These are phyloP conservation scores for Papilio polyxenes DNA, from an alignment of 1,140 invertebrate genomes.

Conservation along the genomic window DNA sequence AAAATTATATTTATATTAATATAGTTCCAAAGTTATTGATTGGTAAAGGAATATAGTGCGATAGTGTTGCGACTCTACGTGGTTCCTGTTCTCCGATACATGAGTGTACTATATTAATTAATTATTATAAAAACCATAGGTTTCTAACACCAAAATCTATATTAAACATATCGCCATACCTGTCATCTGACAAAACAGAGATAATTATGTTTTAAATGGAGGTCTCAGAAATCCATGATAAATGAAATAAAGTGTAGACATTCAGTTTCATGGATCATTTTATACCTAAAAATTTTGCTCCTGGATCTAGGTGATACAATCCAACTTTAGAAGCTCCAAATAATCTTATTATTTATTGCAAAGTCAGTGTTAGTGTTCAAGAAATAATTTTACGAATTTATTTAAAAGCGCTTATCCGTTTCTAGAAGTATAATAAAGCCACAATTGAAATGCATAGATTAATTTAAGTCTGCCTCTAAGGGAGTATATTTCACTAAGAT, in stretches of 20 bases:
- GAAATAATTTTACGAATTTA: background rate
- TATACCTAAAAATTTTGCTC: no score
- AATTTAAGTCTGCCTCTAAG: background rate
- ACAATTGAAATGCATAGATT: slow-evolving; percentile 16
- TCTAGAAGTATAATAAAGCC: slow-evolving; percentile 6
- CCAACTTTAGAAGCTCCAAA: background rate
- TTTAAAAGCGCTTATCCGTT: slow-evolving; percentile 1
- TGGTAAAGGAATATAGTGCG: background rate
- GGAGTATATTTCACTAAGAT: slow-evolving; percentile 9
- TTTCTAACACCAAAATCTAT: no score
- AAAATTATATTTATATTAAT: background rate
- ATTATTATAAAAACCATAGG: no score
- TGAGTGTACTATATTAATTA: background rate
- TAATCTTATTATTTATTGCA: background rate
- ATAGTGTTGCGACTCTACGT: background rate
- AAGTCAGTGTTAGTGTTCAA: background rate
- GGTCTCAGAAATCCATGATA: no score
- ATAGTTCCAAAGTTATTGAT: background rate
- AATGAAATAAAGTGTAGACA: no score
- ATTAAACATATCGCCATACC: no score
- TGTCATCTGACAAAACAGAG: no score
- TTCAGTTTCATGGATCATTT: no score
- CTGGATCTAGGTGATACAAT: background rate
- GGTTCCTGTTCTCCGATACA: background rate
- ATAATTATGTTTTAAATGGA: no score